Percentiles rank a stretch among this genome's conserved stretches.
These are phyloP conservation scores for Thamnophis sirtalis DNA, from an alignment of 2,113 vertebrate genomes.

Conservation along the genomic window DNA sequence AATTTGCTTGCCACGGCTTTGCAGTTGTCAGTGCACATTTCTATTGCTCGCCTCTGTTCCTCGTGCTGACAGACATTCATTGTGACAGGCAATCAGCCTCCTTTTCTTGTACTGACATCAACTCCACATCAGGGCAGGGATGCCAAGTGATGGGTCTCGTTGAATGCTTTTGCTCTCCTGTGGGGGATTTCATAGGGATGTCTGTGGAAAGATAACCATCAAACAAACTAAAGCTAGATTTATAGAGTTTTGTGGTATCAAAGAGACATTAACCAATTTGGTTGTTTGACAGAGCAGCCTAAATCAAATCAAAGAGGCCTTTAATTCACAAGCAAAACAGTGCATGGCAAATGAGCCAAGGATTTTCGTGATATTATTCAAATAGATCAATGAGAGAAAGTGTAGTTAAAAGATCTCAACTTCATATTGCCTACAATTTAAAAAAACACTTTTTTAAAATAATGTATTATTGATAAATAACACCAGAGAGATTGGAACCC, in stretches of 20 bases:
- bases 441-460: not conserved
- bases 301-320: not conserved
- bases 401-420: not conserved
- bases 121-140: conserved; percentile 39
- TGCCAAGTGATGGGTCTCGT: conserved; percentile 35
- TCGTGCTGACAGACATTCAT: conserved; percentile 1
- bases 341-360: not conserved
- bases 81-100: not conserved
- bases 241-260: not conserved
- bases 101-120: conserved; percentile 46
- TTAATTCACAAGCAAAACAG: not conserved
- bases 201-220: not conserved
- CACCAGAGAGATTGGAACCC: not conserved
- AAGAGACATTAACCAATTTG: not conserved
- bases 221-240: not conserved
- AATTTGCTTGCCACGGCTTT: conserved; percentile 9
- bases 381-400: not conserved
- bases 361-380: not conserved
- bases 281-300: not conserved
- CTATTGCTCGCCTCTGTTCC: not conserved
- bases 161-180: conserved; percentile 33
- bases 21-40: conserved; percentile 10
- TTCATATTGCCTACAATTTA: not conserved
- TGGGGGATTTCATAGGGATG: not conserved
- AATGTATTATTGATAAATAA: not conserved